Conservation (phyloP, 2,888 invertebrate genomes). For the Phasia obesa region DNA sequence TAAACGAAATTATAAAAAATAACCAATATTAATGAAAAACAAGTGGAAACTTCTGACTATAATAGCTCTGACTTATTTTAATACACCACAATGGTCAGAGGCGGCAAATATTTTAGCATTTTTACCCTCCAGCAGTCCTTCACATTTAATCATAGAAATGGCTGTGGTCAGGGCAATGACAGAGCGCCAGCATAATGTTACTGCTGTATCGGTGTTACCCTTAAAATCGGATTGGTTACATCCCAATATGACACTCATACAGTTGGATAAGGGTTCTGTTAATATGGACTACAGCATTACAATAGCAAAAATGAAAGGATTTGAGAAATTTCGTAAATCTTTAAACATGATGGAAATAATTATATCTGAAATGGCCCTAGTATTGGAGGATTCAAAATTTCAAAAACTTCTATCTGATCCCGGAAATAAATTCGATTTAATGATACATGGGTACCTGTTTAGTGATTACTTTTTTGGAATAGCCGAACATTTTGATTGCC, state of each 20-base stretch:
- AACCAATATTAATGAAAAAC: constrained; percentile 11
- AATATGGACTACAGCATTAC: constrained; percentile 39
- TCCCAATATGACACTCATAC: constrained; percentile 55
- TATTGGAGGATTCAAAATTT: constrained; percentile 69
- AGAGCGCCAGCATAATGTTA: constrained; percentile 75
- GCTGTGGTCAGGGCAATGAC: constrained; percentile 73
- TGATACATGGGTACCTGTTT: constrained; percentile 73
- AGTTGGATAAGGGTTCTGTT: constrained; percentile 47
- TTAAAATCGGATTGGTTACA: constrained; percentile 56
- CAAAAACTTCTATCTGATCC: constrained; percentile 69
- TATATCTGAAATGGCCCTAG: constrained; percentile 22
- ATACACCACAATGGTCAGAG: not conserved
- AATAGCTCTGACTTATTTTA: not conserved
- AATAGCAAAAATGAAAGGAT: not conserved
- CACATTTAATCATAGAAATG: constrained; percentile 74
- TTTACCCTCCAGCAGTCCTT: constrained; percentile 72
- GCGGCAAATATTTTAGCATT: constrained; percentile 73
- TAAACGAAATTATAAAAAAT: not conserved
- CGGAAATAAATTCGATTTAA: constrained; percentile 74
- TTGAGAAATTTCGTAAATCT: not conserved
- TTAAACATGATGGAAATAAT: constrained; percentile 20
- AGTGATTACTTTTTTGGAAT: constrained; percentile 74
- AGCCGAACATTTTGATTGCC: constrained; percentile 75
- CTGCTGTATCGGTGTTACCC: constrained; percentile 71
- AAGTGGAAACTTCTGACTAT: not conserved